Conservation (phyloP, 2,113 vertebrate species). For the Recurvirostra avosetta region DNA sequence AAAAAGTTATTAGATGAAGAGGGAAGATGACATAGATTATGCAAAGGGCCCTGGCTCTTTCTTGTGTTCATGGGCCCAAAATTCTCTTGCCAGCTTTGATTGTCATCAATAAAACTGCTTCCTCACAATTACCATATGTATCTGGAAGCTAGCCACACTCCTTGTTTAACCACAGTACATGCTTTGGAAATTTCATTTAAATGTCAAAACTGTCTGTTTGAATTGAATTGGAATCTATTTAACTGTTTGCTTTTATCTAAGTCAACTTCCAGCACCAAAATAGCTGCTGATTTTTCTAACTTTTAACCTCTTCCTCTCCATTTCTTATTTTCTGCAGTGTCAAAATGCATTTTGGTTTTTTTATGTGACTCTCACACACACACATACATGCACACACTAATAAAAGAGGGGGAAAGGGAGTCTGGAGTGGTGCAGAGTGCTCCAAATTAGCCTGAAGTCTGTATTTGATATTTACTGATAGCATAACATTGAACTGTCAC, state of each 20-base stretch:
- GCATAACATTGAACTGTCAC: background rate
- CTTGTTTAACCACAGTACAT: slow-evolving; percentile 31
- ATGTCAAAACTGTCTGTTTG: slow-evolving; percentile 37
- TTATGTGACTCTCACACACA: background rate
- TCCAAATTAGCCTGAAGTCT: background rate
- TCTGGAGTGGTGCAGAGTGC: background rate
- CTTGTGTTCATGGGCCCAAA: background rate
- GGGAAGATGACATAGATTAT: background rate
- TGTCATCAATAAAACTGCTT: slow-evolving; percentile 46
- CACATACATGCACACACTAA: accelerated
- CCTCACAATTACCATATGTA: slow-evolving; percentile 32
- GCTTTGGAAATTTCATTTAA: slow-evolving; percentile 55
- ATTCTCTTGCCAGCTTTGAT: slow-evolving; percentile 24
- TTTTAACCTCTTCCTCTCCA: slow-evolving; percentile 22
- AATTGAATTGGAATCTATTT: slow-evolving; percentile 27
- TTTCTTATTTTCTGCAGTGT: background rate
- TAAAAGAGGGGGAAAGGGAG: accelerated
- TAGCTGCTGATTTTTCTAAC: background rate
- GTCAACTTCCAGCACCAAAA: slow-evolving; percentile 28
- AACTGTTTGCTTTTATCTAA: slow-evolving; percentile 40
- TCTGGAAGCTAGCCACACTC: slow-evolving; percentile 40
- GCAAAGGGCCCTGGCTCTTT: background rate
- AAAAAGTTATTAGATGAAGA: background rate
- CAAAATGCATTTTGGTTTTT: background rate
- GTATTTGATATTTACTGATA: background rate